These are phyloP conservation scores for Papilio glaucus DNA, from an alignment of 1,140 invertebrate genomes.

Conservation along the genomic window DNA sequence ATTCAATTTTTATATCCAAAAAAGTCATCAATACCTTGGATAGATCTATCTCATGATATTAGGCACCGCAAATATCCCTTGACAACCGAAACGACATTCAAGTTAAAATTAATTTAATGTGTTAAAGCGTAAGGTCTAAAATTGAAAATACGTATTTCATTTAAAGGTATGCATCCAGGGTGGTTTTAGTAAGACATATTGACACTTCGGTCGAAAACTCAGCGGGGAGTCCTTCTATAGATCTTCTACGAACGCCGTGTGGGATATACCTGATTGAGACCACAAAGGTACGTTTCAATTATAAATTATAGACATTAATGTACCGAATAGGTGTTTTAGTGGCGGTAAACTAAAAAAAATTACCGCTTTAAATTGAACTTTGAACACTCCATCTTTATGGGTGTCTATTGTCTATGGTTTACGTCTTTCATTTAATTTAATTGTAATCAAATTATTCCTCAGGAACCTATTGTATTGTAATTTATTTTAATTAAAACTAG, in stretches of 20 bases:
- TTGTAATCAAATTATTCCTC: slow-evolving; percentile 12
- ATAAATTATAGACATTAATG: slow-evolving; percentile 46
- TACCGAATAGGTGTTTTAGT: slow-evolving; percentile 30
- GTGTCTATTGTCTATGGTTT: slow-evolving; percentile 6
- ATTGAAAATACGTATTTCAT: slow-evolving; percentile 35
- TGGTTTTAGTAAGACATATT: slow-evolving; percentile 76
- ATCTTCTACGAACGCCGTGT: slow-evolving; percentile 75
- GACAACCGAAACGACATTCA: not conserved
- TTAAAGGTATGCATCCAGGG: slow-evolving; percentile 49
- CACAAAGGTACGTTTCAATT: slow-evolving; percentile 70
- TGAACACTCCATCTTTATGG: slow-evolving; percentile 1
- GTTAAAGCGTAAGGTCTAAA: slow-evolving; percentile 6
- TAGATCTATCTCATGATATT: slow-evolving; percentile 67
- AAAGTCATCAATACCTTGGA: slow-evolving; percentile 52
- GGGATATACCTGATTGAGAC: slow-evolving; percentile 70
- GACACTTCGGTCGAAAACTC: slow-evolving; percentile 78
- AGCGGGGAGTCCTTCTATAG: slow-evolving; percentile 71
- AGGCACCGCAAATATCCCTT: slow-evolving; percentile 59
- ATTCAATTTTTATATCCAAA: slow-evolving; percentile 50
- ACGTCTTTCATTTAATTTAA: slow-evolving; percentile 15
- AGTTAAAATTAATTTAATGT: not conserved
- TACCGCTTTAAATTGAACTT: not conserved
- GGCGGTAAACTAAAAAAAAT: slow-evolving; percentile 10
- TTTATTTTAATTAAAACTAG: not conserved
- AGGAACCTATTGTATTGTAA: not conserved